Conservation (phyloP, 2,113 vertebrate genomes). For the Upupa epops region DNA sequence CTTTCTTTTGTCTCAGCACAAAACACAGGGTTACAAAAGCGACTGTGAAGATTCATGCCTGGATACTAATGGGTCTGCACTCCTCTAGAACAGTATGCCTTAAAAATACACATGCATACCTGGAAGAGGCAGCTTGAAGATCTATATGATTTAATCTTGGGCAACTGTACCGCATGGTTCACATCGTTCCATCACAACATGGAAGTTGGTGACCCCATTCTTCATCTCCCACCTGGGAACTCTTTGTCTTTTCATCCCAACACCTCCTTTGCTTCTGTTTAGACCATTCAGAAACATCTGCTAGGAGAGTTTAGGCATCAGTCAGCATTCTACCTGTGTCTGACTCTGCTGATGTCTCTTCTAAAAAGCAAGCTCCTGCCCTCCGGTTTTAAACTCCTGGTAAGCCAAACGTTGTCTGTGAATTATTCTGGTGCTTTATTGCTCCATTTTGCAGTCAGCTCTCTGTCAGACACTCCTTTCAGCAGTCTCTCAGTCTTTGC, state of each 20-base stretch:
- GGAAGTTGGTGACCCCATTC: background rate
- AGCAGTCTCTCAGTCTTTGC: background rate
- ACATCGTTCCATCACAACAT: background rate
- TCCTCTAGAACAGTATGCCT: background rate
- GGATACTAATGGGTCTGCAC: background rate
- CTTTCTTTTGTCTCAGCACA: slow-evolving; percentile 31
- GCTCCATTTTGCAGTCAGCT: background rate
- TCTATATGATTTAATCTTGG: background rate
- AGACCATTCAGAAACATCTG: background rate
- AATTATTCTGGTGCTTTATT: background rate
- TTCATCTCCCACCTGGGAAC: background rate
- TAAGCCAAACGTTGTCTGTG: background rate
- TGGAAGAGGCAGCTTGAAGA: background rate
- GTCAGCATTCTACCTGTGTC: background rate
- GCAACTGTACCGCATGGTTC: background rate
- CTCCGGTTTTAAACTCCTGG: background rate
- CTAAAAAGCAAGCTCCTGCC: background rate
- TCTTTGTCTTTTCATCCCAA: background rate
- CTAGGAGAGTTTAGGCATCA: background rate
- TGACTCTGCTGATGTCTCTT: background rate
- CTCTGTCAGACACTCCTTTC: background rate
- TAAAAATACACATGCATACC: background rate
- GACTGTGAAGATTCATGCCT: slow-evolving; percentile 1
- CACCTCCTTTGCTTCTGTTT: background rate
- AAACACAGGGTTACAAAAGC: slow-evolving; percentile 1